Base-by-base conservation (phyloP, 2,797 vertebrate genomes). In the Hyperoplus lanceolatus region DNA sequence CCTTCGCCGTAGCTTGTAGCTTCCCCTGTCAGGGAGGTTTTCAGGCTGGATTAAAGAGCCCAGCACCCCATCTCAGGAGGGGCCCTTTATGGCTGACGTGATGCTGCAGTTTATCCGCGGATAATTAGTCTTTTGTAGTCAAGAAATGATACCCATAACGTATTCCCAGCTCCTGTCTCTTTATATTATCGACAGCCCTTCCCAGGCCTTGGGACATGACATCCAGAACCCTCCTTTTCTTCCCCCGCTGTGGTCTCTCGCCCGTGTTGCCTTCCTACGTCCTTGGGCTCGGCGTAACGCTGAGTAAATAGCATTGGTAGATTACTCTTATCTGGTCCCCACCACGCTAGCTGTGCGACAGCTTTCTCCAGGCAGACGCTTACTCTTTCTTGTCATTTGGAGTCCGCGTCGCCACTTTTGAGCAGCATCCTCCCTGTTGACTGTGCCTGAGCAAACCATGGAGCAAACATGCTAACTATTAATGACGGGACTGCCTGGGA, bases 1-100 rank as follows among this genome's bases (percentile, higher is more conserved):
- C 94, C 92, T 88, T 84, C 81, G 86, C 86, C 75, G 90, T 90
- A 75, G 89, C 92, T 86, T 59, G 86, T 84, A 84, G 77, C 83
- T 55, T 81, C 71, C 88, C 71, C 88, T 79, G 83, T 86, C 86
- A 77, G 73, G 81, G 81, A 81, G 82, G 72, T 84, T 80, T 29
- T 82, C 53, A 58, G 62, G 54, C 42, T 18, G 84, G 89, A 90
- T 92, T 89, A 93, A 70, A 90, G 79, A 70, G 80, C 77, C 74
- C 68, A 3, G 53, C 46, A 77, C 87, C 85, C 92, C 91, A 91
- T 91, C 79, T 49, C 65, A 76, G 60, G 83, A 90, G 92, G 91
- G 29, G 29, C 29, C 91, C 92, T 85, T 81, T 85, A 48, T 77
- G 79, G 41, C 78, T 56, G 84, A 70, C 80, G 86, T 53, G 64